Conservation (phyloP, 2,797 vertebrate species). For the Xenops minutus region DNA sequence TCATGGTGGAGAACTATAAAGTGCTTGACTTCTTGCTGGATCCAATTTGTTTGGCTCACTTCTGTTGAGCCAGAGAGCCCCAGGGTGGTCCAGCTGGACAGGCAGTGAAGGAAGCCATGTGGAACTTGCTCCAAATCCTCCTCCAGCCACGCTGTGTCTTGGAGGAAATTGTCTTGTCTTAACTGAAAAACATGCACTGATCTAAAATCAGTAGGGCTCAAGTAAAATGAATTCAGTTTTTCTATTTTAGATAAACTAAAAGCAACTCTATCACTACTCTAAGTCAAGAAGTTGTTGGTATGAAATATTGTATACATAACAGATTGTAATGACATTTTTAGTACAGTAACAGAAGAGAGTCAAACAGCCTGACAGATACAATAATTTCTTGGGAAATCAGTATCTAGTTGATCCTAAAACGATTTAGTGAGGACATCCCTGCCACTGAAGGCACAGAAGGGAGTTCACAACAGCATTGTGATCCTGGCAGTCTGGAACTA, state of each 20-base stretch:
- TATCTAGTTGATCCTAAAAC: background rate
- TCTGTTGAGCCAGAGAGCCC: background rate
- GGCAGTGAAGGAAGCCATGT: background rate
- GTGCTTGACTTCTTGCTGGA: background rate
- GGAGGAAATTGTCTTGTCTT: background rate
- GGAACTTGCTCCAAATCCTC: background rate
- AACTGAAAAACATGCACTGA: background rate
- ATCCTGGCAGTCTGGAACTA: background rate
- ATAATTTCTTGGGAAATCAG: background rate
- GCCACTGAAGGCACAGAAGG: background rate
- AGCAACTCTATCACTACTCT: background rate
- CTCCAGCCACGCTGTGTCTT: background rate
- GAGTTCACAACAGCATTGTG: background rate
- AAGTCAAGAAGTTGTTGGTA: background rate
- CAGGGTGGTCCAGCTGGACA: accelerated
- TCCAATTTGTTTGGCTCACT: background rate
- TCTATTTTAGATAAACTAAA: background rate
- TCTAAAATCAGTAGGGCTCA: background rate
- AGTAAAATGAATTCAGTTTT: background rate
- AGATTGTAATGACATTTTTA: background rate
- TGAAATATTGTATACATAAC: background rate
- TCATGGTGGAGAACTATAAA: background rate
- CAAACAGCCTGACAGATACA: background rate
- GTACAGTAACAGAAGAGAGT: background rate
- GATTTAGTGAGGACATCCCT: background rate